These are phyloP conservation scores for Halictus rubicundus DNA, from an alignment of 1,140 invertebrate species.

Conservation along the genomic window DNA sequence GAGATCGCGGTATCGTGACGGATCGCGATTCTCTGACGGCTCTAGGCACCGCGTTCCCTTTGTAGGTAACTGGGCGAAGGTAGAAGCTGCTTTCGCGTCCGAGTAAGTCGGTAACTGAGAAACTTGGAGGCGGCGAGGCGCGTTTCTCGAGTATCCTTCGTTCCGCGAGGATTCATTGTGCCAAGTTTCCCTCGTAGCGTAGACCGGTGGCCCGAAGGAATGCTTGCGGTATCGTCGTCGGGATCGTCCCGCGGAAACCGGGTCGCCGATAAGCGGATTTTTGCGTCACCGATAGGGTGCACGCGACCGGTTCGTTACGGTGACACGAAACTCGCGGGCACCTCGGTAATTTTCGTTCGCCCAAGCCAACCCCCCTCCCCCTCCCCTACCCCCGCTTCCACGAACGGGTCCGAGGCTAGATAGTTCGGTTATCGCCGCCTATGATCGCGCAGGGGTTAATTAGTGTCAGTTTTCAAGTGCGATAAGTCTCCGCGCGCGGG, in stretches of 20 bases:
- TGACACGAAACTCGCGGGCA: slow-evolving; percentile 37
- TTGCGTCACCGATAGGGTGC: neutral
- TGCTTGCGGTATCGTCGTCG: neutral
- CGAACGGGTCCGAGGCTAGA: slow-evolving; percentile 5
- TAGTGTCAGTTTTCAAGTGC: slow-evolving; percentile 64
- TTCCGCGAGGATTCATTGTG: neutral
- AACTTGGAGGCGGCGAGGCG: neutral
- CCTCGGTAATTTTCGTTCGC: slow-evolving; percentile 52
- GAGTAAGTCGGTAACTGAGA: slow-evolving; percentile 3
- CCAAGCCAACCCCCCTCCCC: neutral
- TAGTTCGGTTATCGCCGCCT: slow-evolving; percentile 55
- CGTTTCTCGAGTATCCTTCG: slow-evolving; percentile 8
- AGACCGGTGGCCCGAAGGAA: neutral
- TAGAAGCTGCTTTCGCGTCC: neutral
- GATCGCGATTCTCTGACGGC: neutral
- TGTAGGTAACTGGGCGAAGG: neutral
- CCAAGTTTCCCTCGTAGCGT: neutral
- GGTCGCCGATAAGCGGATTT: slow-evolving; percentile 4
- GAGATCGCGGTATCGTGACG: neutral
- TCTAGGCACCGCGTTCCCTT: neutral
- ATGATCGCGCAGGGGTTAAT: slow-evolving; percentile 55
- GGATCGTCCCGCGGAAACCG: neutral
- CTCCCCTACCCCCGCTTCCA: too few relatives aligned
- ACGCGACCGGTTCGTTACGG: neutral
- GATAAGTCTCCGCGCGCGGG: slow-evolving; percentile 59